Conservation (phyloP, 2,797 vertebrate species). For the Kryptopterus vitreolus region DNA sequence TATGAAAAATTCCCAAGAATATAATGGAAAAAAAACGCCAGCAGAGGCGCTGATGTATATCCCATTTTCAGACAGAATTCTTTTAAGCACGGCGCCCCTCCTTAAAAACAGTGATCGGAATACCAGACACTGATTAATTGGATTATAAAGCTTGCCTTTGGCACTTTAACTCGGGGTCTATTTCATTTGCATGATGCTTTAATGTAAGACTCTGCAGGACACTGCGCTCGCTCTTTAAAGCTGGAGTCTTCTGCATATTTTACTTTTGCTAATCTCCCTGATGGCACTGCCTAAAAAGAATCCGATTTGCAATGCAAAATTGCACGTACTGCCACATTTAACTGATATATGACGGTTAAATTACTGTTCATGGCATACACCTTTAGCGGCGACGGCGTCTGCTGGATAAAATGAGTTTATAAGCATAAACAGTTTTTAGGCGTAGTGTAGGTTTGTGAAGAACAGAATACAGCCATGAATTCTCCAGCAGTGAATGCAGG, state of each 20-base stretch:
- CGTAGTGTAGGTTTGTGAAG: neutral
- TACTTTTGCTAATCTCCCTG: slow-evolving; percentile 34
- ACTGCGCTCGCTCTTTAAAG: slow-evolving; percentile 29
- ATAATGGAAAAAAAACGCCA: neutral
- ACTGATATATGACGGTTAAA: slow-evolving; percentile 5
- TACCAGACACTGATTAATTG: slow-evolving; percentile 70
- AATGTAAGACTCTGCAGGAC: slow-evolving; percentile 62
- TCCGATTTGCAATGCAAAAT: slow-evolving; percentile 46
- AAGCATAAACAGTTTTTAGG: neutral
- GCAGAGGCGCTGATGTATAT: neutral
- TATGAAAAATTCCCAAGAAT: neutral
- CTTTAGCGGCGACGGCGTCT: neutral
- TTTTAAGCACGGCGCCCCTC: slow-evolving; percentile 40
- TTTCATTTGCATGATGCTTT: slow-evolving; percentile 70
- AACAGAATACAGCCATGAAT: too few species aligned
- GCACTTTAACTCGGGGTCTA: slow-evolving; percentile 63
- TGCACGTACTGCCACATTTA: slow-evolving; percentile 1
- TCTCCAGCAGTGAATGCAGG: neutral
- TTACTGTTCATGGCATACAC: slow-evolving; percentile 10
- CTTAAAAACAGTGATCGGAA: slow-evolving; percentile 38
- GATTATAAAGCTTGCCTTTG: slow-evolving; percentile 65
- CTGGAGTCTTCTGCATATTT: slow-evolving; percentile 16
- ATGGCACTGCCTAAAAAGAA: slow-evolving; percentile 38
- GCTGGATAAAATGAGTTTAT: neutral
- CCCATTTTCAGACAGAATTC: slow-evolving; percentile 35